Evolutionary conservation across 2,888 invertebrate species (phyloP).

Genomic region (Apoda limacodes): DNA sequence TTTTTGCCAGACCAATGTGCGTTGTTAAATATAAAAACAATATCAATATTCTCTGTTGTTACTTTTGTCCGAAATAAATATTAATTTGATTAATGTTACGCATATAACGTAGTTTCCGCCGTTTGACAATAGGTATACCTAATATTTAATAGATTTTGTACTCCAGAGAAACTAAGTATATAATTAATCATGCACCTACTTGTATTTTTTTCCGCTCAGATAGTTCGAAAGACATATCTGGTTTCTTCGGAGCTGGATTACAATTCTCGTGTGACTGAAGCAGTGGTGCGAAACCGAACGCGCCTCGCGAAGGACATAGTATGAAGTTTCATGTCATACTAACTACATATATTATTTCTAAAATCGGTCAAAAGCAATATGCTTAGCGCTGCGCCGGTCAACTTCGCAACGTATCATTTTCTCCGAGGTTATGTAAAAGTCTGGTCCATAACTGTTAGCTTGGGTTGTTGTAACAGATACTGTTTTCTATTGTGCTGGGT

Average conservation of each 20-base stretch:
- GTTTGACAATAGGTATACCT: no score
- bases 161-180: no score
- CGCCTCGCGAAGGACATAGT: neutral
- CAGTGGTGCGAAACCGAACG: conserved; percentile 40
- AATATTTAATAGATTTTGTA: no score
- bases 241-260: conserved; percentile 24
- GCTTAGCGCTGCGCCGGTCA: conserved; percentile 7
- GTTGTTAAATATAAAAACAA: no score
- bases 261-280: conserved; percentile 35
- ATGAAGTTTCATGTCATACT: neutral
- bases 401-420: conserved; percentile 24
- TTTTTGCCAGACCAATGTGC: no score
- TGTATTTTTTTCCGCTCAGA: no score
- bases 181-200: no score
- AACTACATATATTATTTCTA: conserved; percentile 7
- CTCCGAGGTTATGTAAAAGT: conserved; percentile 24
- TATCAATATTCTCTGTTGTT: no score
- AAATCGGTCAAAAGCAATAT: conserved; percentile 16
- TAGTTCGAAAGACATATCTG: no score
- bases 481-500: conserved; percentile 4
- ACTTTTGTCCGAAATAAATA: no score
- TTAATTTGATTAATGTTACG: no score
- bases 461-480: conserved; percentile 9
- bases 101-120: no score
- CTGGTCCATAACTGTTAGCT: conserved; percentile 10